phyloP scores from a whole-genome alignment of 2,113 vertebrate species.

The Orycteropus afer region DNA sequence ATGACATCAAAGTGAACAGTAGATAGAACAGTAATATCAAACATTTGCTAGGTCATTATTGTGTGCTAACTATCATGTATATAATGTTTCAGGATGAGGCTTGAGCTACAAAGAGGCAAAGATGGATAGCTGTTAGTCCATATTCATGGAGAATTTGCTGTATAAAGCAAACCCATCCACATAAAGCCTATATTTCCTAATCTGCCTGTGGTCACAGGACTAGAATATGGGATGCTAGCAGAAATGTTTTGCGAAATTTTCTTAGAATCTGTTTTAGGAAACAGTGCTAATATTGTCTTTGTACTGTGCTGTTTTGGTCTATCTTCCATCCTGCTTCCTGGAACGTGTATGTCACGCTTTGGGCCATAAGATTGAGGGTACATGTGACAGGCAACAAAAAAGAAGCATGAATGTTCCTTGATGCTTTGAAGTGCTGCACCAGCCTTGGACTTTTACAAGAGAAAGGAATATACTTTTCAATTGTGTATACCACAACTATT shows the following conservation, averaged over 20 bases:
- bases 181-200: not conserved
- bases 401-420: not conserved
- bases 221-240: not conserved
- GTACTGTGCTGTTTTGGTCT: not conserved
- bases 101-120: not conserved
- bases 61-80: not conserved
- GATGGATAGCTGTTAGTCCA: not conserved
- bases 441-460: not conserved
- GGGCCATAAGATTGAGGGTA: not conserved
- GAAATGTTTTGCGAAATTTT: not conserved
- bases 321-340: not conserved
- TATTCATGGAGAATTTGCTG: not conserved
- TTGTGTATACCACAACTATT: not conserved
- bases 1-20: not conserved
- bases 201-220: not conserved
- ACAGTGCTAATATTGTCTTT: not conserved
- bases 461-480: not conserved
- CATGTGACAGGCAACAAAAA: not conserved
- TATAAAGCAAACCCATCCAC: not conserved
- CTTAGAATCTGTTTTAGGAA: not conserved
- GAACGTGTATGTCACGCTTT: not conserved
- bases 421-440: not conserved
- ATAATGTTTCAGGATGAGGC: not conserved
- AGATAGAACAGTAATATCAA: not conserved
- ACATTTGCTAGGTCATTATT: not conserved